Evolutionary conservation across 2,797 vertebrate species (phyloP), one percentile per base, ranked within the genome.

Genomic region (Neoniphon sammara): DNA sequence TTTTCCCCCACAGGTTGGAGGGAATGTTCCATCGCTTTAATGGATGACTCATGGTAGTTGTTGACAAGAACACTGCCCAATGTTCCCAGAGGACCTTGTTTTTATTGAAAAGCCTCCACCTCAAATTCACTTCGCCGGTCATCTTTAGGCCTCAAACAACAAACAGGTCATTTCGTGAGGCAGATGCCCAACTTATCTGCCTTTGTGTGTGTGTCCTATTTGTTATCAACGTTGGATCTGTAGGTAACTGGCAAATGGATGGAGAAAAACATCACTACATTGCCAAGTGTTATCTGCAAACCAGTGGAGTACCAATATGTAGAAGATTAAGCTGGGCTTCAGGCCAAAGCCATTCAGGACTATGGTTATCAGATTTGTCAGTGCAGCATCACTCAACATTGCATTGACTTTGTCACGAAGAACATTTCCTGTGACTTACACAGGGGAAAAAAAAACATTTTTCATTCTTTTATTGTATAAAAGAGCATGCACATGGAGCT

Each of bases 11-110:
- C 65, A 47, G 62, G 76, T 66, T 31, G n/a, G 81, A 85, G 71
- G 78, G 89, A 86, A 69, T 81, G 61, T 87, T 88, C 44, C 53
- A 46, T 83, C 70, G 84, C 66, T 77, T 89, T 90, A 89, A 87
- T 88, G 81, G 82, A 83, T 91, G 89, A 92, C 86, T 93, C 89
- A 92, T 59, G 78, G 72, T 66, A 68, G 71, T 77, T 91, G 87
- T 88, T 91, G 82, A 91, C 87, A 82, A 91, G 87, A 91, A 91
- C 88, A 91, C 31, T 75, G 60, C 59, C 79, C 89, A 85, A 78
- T 90, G 88, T 91, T 90, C 91, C 86, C 82, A 27, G 75, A 84
- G 80, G 80, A 86, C 85, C 30, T 58, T 81, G 63, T 79, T 83
- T 81, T 80, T 77, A 62, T 84, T 70, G 73, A 87, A 83, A 84